Base-by-base conservation (phyloP, 2,797 vertebrate genomes). In the Fundulus diaphanus region DNA sequence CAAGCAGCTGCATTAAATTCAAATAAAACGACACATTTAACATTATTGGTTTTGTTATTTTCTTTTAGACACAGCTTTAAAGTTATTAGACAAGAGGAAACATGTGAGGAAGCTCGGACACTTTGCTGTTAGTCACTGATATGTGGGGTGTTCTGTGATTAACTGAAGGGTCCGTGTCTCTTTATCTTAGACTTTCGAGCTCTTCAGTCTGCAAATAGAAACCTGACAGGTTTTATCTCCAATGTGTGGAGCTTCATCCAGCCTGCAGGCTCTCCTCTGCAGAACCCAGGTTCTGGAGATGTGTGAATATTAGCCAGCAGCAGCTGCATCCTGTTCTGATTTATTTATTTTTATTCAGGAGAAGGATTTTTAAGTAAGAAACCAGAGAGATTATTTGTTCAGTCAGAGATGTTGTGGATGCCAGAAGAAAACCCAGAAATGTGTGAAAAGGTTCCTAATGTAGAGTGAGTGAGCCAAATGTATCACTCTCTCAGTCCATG, bases 161-260 rank as follows among this genome's bases (percentile, higher is more conserved):
- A 72, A 22, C 70, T 77, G 27, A 42, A 86, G 87, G 51, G 75
- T 72, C 37, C 44, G 4, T 59, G 85, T 83, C 79, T 83, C 72
- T 76, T 89, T 90, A 89, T 90, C 88, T 81, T 20, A 1, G 76
- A 80, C 74, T 27, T 68, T 77, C 37, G 13, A 29, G 42, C 73
- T 88, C 85, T 70, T 82, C 82, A 67, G 56, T 59, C 81, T 73
- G n/a, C 46, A 81, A 87, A 90, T 85, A 85, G 80, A 88, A 82
- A 80, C 44, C 71, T 66, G 72, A 74, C 27, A 42, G 48, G 13
- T 79, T 81, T 77, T 72, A 79, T 87, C 86, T 79, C 20, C 2
- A 15, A 42, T n/a, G 67, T 29, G 51, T 46, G 35, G 59, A 49
- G 0, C 5, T 33, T 9, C 2, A 1, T 44, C 29, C 67, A 18